Conservation (phyloP, 1,140 invertebrate species). For the Pseudomyrmex gracilis region DNA sequence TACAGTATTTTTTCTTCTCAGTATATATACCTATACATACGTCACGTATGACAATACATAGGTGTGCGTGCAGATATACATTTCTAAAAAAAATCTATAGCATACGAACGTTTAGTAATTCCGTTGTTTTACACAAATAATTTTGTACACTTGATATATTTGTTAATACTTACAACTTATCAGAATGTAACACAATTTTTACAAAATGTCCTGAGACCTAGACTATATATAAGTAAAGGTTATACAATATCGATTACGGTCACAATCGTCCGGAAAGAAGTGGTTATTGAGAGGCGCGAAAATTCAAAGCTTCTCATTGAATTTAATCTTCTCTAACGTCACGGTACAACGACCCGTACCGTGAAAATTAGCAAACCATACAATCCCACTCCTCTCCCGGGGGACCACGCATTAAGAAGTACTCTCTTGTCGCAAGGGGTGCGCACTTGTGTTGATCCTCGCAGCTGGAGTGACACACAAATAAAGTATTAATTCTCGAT, state of each 20-base stretch:
- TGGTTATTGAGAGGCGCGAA: conserved; percentile 77
- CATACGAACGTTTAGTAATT: no score
- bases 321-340: conserved; percentile 80
- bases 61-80: no score
- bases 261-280: conserved; percentile 27
- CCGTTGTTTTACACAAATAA: no score
- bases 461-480: conserved; percentile 84
- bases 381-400: conserved; percentile 57
- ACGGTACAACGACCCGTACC: conserved; percentile 73
- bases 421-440: conserved; percentile 71
- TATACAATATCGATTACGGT: not conserved
- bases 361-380: conserved; percentile 83
- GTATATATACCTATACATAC: no score
- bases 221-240: no score
- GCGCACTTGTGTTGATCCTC: conserved; percentile 83
- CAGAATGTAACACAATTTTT: no score
- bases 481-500: conserved; percentile 83
- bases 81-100: no score
- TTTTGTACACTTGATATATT: no score
- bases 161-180: no score
- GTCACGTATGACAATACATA: no score
- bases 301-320: conserved; percentile 70
- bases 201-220: no score
- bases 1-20: no score
- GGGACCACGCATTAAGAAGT: conserved; percentile 71